Evolutionary conservation across 2,113 vertebrate genomes (phyloP).

Genomic region (Oryzias woworae): DNA sequence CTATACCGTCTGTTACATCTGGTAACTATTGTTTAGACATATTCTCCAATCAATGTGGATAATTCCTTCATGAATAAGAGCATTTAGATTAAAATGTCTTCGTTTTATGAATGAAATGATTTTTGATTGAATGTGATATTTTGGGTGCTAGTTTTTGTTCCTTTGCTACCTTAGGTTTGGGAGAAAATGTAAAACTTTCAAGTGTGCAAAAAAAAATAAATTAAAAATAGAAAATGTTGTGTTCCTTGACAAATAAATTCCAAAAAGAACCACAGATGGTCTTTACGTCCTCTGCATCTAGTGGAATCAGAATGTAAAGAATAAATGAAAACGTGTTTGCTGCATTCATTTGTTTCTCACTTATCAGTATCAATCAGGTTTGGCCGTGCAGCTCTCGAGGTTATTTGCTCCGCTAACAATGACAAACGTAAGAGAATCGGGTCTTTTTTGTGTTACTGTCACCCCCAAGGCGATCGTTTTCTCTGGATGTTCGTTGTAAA

Average conservation of each 20-base stretch:
- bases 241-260: conserved; percentile 13
- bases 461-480: conserved; percentile 24
- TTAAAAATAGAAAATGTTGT: neutral
- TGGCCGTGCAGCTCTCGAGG: conserved; percentile 20
- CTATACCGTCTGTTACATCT: conserved; percentile 64
- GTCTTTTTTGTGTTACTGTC: conserved; percentile 46
- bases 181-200: neutral
- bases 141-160: too few relatives aligned
- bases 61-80: conserved; percentile 3
- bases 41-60: conserved; percentile 57
- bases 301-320: conserved; percentile 20
- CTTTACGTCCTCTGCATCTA: conserved; percentile 1
- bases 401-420: conserved; percentile 31
- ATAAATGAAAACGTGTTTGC: conserved; percentile 39
- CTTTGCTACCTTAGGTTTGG: too few relatives aligned
- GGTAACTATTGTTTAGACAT: conserved; percentile 60
- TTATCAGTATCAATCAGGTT: conserved; percentile 36
- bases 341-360: conserved; percentile 39
- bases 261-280: conserved; percentile 6
- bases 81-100: too few relatives aligned
- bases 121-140: too few relatives aligned
- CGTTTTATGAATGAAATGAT: too few relatives aligned
- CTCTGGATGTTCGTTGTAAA: conserved; percentile 15
- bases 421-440: conserved; percentile 30
- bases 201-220: neutral